These are phyloP conservation scores for Bombus difficillimus DNA, from an alignment of 1,140 invertebrate genomes.

Conservation along the genomic window DNA sequence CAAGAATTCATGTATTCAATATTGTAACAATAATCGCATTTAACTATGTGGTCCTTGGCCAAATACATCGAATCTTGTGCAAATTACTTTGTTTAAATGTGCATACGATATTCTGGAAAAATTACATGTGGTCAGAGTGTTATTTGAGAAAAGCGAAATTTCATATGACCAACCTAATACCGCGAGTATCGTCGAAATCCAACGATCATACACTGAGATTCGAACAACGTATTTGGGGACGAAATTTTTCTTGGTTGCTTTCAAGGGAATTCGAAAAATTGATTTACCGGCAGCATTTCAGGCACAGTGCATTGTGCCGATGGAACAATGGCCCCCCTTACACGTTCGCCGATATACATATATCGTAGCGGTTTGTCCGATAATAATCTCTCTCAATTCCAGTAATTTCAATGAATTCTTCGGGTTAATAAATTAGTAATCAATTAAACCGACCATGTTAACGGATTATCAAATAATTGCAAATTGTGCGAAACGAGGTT, in stretches of 20 bases:
- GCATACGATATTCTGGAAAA: background rate
- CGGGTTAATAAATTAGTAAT: conserved; percentile 40
- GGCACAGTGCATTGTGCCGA: background rate
- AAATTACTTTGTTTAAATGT: no score
- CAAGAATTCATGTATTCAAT: no score
- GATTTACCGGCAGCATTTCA: conserved; percentile 20
- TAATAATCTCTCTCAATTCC: conserved; percentile 38
- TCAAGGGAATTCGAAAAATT: conserved; percentile 1
- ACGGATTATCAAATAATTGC: conserved; percentile 48
- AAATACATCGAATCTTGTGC: no score
- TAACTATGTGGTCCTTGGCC: no score
- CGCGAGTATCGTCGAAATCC: background rate
- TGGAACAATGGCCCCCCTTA: conserved; percentile 17
- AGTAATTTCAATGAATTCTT: conserved; percentile 42
- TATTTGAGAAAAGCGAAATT: background rate
- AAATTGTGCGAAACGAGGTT: conserved; percentile 37
- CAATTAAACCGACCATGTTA: conserved; percentile 38
- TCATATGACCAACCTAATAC: background rate
- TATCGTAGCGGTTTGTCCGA: conserved; percentile 4
- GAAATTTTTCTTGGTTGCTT: background rate
- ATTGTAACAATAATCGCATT: no score
- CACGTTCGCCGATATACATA: background rate
- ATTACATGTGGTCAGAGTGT: background rate
- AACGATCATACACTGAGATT: background rate
- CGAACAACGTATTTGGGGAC: no score